Conservation (phyloP, 2,797 vertebrate species). For the Ammospiza maritima region DNA sequence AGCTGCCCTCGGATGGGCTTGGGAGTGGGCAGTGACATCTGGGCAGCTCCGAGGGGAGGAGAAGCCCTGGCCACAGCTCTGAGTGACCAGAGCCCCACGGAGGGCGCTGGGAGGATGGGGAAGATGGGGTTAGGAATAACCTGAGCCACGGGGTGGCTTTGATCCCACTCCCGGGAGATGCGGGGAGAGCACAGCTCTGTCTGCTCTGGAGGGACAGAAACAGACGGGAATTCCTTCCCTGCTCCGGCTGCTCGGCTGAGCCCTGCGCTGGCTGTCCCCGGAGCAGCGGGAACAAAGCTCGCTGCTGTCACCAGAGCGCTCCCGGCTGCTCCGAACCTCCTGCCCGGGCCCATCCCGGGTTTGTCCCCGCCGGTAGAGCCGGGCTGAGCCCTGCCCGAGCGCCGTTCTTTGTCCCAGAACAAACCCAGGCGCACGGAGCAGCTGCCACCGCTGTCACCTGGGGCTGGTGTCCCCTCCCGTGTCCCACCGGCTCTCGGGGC, state of each 20-base stretch:
- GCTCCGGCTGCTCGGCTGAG: rapidly evolving
- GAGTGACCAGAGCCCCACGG: background rate
- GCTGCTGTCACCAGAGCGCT: background rate
- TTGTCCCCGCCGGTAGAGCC: background rate
- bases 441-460: background rate
- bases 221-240: background rate
- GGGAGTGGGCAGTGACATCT: background rate
- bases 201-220: background rate
- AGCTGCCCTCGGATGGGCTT: background rate
- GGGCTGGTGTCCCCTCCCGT: background rate
- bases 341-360: background rate
- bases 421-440: background rate
- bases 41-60: background rate
- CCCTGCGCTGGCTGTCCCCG: background rate
- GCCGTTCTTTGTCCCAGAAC: background rate
- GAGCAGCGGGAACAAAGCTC: background rate
- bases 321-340: background rate
- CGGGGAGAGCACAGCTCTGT: background rate
- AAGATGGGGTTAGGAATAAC: background rate
- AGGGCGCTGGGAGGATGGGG: background rate
- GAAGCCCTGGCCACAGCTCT: background rate
- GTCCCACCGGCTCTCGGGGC: rapidly evolving
- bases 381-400: background rate
- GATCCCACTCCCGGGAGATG: background rate
- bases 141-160: background rate